Conservation (phyloP, 2,113 vertebrate species). For the Manacus vitellinus region DNA sequence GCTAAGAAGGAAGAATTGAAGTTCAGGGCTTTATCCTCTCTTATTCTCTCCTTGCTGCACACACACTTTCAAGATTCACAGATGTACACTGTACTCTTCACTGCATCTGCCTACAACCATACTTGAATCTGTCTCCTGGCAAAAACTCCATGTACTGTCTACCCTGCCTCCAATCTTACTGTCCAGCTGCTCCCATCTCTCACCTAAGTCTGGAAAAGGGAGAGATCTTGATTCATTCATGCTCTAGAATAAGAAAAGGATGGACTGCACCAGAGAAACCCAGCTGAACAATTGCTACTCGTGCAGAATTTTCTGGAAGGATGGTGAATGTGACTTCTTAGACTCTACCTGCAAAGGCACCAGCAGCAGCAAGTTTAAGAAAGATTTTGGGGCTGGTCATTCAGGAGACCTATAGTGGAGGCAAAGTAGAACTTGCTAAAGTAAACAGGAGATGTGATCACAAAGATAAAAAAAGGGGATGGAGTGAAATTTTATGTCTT, state of each 20-base stretch:
- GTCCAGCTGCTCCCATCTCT: not conserved
- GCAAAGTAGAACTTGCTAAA: not conserved
- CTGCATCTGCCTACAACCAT: not conserved
- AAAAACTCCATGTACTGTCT: not conserved
- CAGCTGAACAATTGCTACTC: not conserved
- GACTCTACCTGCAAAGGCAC: not conserved
- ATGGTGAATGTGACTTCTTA: not conserved
- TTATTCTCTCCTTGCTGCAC: not conserved
- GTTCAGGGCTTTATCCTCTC: not conserved
- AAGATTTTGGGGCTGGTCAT: not conserved
- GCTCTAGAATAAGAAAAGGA: not conserved
- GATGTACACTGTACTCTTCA: not conserved
- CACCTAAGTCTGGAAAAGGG: not conserved
- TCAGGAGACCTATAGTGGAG: not conserved
- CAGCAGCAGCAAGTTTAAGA: not conserved
- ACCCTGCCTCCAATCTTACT: not conserved
- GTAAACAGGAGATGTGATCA: not conserved
- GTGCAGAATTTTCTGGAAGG: not conserved
- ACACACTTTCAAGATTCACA: not conserved
- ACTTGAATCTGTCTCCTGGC: not conserved
- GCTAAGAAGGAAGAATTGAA: not conserved
- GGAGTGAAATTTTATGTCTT: not conserved
- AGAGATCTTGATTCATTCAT: not conserved
- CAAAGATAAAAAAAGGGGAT: not conserved
- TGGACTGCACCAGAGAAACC: not conserved